Base-by-base conservation (phyloP, 2,888 invertebrate species). In the Cephus spinipes region DNA sequence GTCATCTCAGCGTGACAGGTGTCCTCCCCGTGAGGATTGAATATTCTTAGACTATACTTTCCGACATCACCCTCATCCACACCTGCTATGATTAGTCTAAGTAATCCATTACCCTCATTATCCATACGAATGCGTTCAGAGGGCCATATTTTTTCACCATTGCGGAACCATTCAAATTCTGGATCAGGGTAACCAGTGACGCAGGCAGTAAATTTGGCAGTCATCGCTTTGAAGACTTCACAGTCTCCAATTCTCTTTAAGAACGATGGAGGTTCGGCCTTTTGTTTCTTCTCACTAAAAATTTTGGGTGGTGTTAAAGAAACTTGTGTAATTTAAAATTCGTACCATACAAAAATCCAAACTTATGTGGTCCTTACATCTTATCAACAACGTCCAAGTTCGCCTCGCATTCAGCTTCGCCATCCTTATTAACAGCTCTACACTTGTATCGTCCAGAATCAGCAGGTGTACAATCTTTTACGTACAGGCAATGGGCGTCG, bases 161-260 rank as follows among this genome's bases (percentile, higher is more conserved):
- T 95, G 86, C 96, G 95, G 92, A 95, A 97, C 96, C 96, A 96
- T 89, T 97, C 97, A 74, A 96, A 97, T 79, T 96, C 96, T 0
- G 98, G 98, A 78, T 97, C 97, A 0, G 98, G 98, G 79, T 94
- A 94, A 79, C 98, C 98, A 74, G 96, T 95, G 74, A 96, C 95
- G 90, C 98, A 98, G 77, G 98, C 98, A n/a, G 97, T 98, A 91
- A 98, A 97, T 92, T 97, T 97, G 77, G 96, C 97, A 73, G 96
- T 95, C 96, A 97, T 97, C 68, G 97, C 96, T 87, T 96, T 95
- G 91, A 95, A 96, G 77, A 97, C 94, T 91, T 98, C 97, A 69
- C 96, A 95, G 90, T 98, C 97, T 0, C 97, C 97, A 86, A 98
- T 96, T 88, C 95, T 96, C 93, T 98, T 98, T 86, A 98, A 92